A percentile compares a stretch with the other conserved stretches of the same genome.
phyloP scores from a whole-genome alignment of 1,140 invertebrate genomes.

The Drosophila insularis region DNA sequence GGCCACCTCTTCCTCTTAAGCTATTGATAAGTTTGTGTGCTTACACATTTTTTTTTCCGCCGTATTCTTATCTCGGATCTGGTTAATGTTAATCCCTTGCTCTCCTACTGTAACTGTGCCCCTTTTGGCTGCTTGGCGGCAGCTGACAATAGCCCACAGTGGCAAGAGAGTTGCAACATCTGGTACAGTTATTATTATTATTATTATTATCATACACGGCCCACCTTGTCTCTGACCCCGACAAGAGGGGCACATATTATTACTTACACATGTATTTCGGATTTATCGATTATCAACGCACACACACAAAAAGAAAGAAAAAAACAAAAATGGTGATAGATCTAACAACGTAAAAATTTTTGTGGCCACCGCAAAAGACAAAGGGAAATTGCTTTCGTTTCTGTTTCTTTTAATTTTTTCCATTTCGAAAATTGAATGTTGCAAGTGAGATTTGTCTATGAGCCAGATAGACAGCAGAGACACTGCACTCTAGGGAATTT shows the following conservation, averaged over 20 bases:
- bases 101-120: constrained; percentile 1
- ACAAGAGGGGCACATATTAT: neutral
- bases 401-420: constrained; percentile 38
- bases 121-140: constrained; percentile 7
- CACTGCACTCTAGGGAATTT: constrained; percentile 13
- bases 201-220: neutral
- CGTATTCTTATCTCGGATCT: constrained; percentile 7
- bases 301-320: constrained; percentile 30
- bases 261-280: constrained; percentile 38
- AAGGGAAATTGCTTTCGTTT: constrained; percentile 61
- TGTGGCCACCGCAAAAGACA: constrained; percentile 37
- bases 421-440: constrained; percentile 27
- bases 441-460: constrained; percentile 51
- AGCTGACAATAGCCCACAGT: constrained; percentile 5
- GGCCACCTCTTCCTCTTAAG: neutral
- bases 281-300: constrained; percentile 75
- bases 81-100: constrained; percentile 9
- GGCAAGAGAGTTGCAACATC: constrained; percentile 3
- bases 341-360: constrained; percentile 31
- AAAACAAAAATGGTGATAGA: constrained; percentile 24
- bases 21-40: constrained; percentile 6
- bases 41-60: neutral
- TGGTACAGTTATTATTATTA: constrained; percentile 9
- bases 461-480: neutral
- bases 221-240: neutral